These are phyloP conservation scores for Crocodylus rhombifer DNA, from an alignment of 2,797 vertebrate genomes.

Conservation along the genomic window DNA sequence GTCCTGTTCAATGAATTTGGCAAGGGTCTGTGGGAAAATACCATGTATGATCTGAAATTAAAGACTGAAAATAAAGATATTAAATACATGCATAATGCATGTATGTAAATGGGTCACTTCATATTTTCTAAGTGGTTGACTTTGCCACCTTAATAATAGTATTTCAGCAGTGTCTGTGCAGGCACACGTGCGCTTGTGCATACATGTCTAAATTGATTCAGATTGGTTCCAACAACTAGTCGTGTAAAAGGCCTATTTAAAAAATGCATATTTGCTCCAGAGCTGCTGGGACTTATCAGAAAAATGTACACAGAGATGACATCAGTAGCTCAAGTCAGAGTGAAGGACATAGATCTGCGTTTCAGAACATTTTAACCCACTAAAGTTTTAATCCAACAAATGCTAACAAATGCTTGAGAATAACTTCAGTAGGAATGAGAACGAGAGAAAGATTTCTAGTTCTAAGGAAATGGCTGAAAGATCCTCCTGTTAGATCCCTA, in stretches of 20 bases:
- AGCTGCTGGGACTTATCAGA: not conserved
- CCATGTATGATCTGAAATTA: not conserved
- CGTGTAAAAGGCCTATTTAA: not conserved
- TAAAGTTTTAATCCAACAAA: slow-evolving; percentile 35
- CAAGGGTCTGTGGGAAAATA: not conserved
- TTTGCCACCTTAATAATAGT: rapidly evolving
- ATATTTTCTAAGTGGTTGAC: not conserved
- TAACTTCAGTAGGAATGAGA: not conserved
- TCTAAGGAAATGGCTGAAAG: not conserved
- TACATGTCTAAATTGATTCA: rapidly evolving
- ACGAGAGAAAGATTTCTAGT: not conserved
- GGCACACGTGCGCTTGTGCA: not conserved
- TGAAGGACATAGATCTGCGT: not conserved
- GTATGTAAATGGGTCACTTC: not conserved
- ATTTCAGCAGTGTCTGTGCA: not conserved
- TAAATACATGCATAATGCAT: not conserved
- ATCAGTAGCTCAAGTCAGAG: not conserved
- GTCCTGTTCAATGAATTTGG: not conserved
- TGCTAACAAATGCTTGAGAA: not conserved
- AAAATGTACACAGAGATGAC: not conserved
- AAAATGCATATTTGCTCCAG: not conserved
- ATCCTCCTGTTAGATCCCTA: not conserved
- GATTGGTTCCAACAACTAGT: not conserved
- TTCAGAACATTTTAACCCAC: not conserved
- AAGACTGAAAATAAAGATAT: not conserved